These are phyloP conservation scores for Piscicola geometra DNA, from an alignment of 2,888 invertebrate genomes.

Conservation along the genomic window DNA sequence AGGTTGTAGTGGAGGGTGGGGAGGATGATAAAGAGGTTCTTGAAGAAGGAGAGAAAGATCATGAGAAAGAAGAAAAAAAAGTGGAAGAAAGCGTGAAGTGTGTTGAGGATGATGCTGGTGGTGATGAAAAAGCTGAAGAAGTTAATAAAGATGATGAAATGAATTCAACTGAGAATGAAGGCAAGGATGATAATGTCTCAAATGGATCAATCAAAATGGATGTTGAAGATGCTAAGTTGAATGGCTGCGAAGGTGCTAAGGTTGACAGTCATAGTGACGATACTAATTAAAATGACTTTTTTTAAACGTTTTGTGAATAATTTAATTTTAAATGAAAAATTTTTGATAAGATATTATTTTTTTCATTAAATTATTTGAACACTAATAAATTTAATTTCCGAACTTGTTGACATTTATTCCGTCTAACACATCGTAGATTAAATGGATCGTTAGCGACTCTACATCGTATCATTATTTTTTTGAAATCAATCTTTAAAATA, in stretches of 20 bases:
- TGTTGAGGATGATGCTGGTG: no score
- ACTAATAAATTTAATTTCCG: not conserved
- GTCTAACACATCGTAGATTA: not conserved
- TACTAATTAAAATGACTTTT: not conserved
- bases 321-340: not conserved
- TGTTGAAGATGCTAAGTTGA: no score
- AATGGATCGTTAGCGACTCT: not conserved
- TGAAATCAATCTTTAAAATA: no score
- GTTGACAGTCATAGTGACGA: not conserved
- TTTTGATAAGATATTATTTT: not conserved
- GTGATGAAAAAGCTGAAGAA: not conserved
- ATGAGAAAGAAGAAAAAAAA: not conserved
- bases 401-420: constrained; percentile 6
- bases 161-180: not conserved
- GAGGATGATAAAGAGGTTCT: not conserved
- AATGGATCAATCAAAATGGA: not conserved
- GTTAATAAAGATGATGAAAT: not conserved
- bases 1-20: no score
- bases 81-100: not conserved
- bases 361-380: not conserved
- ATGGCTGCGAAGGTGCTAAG: not conserved
- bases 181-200: not conserved
- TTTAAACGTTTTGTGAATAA: not conserved
- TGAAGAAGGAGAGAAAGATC: not conserved
- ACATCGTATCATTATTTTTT: not conserved